phyloP scores from a whole-genome alignment of 2,797 vertebrate genomes.

The Sebastes iracundus region DNA sequence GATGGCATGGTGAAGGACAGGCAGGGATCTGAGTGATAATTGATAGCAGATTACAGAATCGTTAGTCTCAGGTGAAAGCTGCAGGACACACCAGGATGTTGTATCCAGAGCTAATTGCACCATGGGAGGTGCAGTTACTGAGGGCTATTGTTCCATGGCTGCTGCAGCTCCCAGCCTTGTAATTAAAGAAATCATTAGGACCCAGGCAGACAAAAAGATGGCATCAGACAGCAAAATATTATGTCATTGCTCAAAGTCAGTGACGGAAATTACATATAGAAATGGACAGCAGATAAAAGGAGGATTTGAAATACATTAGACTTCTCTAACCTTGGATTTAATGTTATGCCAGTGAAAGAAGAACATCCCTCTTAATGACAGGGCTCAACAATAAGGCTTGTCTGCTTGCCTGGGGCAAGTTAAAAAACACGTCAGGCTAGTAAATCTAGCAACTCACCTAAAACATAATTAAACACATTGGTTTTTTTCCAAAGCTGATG shows the following conservation, averaged over 20 bases:
- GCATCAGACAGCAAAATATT: conserved; percentile 58
- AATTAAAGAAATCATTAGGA: conserved; percentile 76
- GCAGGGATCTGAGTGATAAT: conserved; percentile 47
- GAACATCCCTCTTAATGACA: neutral
- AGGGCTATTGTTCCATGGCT: conserved; percentile 38
- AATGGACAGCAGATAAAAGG: conserved; percentile 12
- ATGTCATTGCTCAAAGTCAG: conserved; percentile 66
- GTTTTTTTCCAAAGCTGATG: neutral
- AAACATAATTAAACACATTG: neutral
- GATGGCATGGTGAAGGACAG: conserved; percentile 1
- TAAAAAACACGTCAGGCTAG: too few relatives aligned
- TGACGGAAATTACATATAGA: neutral
- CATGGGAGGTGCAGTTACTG: conserved; percentile 30
- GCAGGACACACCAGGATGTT: conserved; percentile 45
- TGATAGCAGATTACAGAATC: conserved; percentile 62
- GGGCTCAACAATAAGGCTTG: neutral
- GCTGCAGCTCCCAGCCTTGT: conserved; percentile 47
- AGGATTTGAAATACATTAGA: neutral
- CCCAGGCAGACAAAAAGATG: conserved; percentile 50
- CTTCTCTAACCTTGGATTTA: neutral
- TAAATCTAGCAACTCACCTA: neutral
- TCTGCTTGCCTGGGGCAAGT: neutral
- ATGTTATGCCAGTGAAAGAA: neutral
- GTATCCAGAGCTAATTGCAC: conserved; percentile 58
- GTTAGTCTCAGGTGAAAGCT: conserved; percentile 67